These are phyloP conservation scores for Acrocyrtus sp. DNA, from an alignment of 2,888 invertebrate genomes.

Conservation along the genomic window DNA sequence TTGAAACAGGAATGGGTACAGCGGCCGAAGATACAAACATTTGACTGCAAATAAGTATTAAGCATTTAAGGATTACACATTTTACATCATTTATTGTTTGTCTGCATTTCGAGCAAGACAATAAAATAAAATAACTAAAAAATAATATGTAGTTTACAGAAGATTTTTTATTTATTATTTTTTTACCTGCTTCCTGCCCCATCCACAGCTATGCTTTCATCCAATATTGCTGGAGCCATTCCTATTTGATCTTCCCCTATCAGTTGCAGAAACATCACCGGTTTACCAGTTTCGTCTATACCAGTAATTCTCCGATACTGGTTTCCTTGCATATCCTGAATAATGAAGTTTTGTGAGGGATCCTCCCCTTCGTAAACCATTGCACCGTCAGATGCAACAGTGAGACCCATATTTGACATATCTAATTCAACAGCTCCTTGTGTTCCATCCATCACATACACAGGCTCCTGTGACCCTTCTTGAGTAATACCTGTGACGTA, in stretches of 20 bases:
- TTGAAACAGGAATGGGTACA: conserved; percentile 55
- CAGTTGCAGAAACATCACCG: conserved; percentile 61
- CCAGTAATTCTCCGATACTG: conserved; percentile 60
- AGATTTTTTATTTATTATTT: too few species aligned
- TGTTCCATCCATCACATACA: conserved; percentile 61
- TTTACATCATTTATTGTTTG: not conserved
- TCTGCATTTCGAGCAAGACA: too few species aligned
- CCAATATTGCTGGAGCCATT: conserved; percentile 41
- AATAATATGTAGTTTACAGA: not conserved
- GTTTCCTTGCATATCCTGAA: conserved; percentile 61
- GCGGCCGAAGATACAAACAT: conserved; percentile 57
- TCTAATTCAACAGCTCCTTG: conserved; percentile 60
- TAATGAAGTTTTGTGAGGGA: conserved; percentile 53
- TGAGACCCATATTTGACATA: conserved; percentile 62
- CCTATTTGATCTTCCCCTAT: conserved; percentile 56
- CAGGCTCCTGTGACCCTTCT: conserved; percentile 59
- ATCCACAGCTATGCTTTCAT: conserved; percentile 42
- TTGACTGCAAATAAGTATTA: conserved; percentile 51
- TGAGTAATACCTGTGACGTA: conserved; percentile 48
- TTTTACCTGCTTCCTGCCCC: conserved; percentile 6
- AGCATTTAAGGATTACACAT: not conserved
- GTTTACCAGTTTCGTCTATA: conserved; percentile 58
- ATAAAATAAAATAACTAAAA: not conserved
- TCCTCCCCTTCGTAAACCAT: conserved; percentile 55
- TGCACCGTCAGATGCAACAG: conserved; percentile 61